Base-by-base conservation (phyloP, 2,797 vertebrate genomes). In the Notolabrus celidotus region DNA sequence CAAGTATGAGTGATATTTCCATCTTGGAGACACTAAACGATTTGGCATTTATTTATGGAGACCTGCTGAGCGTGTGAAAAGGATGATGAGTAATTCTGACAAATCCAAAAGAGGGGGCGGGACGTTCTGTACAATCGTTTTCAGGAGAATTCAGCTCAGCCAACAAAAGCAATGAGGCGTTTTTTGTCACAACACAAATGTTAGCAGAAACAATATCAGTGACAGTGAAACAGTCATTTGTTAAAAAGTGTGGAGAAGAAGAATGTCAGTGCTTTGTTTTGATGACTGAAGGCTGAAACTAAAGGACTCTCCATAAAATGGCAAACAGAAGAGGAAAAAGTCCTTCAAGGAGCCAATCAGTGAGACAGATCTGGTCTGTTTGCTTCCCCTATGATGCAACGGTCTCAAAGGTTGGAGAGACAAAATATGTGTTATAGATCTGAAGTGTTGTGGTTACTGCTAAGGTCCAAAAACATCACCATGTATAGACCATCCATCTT, bases 151-250 rank as follows among this genome's bases (percentile, higher is more conserved):
- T 60, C 45, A 22, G 42, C 43, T 67, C 20, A 11, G 68, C 66
- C 36, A 34, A 74, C 56, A 75, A 66, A 80, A 57, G 50, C 46
- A 31, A 54, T 3, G 71, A 71, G 27, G 42, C 73, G 0, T 58
- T 82, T 58, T 82, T 68, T 81, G 82, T 83, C 84, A 88, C 65
- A 84, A 82, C 86, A 84, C 53, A 25, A 38, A 45, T 43, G 38
- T 46, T 3, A 51, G 67, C 55, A 50, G 39, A 11, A 41, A 57
- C 45, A 46, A 41, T 16, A 2, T 66, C 11, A n/a, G n/a, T 41
- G 72, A 76, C 67, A 61, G 34, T 16, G 20, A 64, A 33, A 58
- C 20, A 29, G 36, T 34, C 19, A 65, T 78, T 70, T 68, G 41
- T 47, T 45, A 6, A 20, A 39, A 17, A 20, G 20, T 12, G 36